Evolutionary conservation across 64 coral and sea anemone genomes (phyloP).

Genomic region (Pocillopora damicornis): DNA sequence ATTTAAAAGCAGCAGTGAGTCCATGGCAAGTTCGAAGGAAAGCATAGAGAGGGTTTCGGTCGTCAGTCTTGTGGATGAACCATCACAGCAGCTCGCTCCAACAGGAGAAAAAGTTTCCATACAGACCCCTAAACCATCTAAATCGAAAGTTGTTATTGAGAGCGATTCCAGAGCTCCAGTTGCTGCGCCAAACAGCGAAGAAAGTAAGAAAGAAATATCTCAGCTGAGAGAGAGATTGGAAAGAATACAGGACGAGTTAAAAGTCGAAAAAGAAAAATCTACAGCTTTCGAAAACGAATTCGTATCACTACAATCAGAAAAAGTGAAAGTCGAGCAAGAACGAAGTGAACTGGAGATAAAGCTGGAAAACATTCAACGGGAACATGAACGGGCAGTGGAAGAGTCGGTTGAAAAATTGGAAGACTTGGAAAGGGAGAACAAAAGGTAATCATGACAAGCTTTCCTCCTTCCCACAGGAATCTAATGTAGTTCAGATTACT

Average conservation of each 20-base stretch:
- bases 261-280: conserved; percentile 62
- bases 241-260: conserved; percentile 48
- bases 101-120: conserved; percentile 22
- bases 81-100: conserved; percentile 33
- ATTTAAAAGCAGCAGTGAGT: conserved; percentile 29
- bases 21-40: conserved; percentile 3
- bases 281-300: conserved; percentile 53
- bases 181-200: neutral
- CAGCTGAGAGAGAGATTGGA: conserved; percentile 48
- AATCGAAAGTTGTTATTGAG: conserved; percentile 8
- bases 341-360: conserved; percentile 63
- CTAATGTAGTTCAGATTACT: neutral
- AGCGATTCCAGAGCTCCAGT: conserved; percentile 2
- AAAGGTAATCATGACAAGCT: conserved; percentile 12
- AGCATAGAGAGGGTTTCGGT: conserved; percentile 9
- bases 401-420: conserved; percentile 59
- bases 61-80: conserved; percentile 31
- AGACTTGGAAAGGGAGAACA: conserved; percentile 72
- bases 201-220: conserved; percentile 7
- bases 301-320: conserved; percentile 43
- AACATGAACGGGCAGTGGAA: conserved; percentile 53
- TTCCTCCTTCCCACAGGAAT: neutral
- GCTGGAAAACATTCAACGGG: conserved; percentile 54
- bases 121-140: conserved; percentile 17
- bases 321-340: conserved; percentile 74